These are phyloP conservation scores for Caenorhabditis afra DNA, from an alignment of 2,888 invertebrate genomes.

Conservation along the genomic window DNA sequence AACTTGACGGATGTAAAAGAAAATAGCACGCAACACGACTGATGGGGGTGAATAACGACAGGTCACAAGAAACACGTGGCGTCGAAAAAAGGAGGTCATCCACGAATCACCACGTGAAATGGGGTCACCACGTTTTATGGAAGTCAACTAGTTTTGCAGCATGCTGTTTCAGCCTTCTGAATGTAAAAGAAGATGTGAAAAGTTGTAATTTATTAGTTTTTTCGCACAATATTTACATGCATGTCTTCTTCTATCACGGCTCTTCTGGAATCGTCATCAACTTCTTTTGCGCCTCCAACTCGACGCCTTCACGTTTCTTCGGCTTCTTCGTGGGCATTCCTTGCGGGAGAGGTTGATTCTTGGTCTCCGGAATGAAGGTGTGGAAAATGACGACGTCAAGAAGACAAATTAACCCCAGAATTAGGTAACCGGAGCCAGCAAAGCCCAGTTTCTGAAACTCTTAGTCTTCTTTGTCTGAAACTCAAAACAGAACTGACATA, in stretches of 20 bases:
- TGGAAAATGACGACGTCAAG: constrained; percentile 60
- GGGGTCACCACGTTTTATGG: too few relatives aligned
- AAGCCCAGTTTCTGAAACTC: constrained; percentile 52
- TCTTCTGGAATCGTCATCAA: constrained; percentile 40
- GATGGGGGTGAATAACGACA: too few relatives aligned
- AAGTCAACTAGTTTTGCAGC: too few relatives aligned
- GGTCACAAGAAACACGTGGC: too few relatives aligned
- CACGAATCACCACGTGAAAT: too few relatives aligned
- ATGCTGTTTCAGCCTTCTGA: too few relatives aligned
- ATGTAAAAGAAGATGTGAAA: too few relatives aligned
- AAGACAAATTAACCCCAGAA: constrained; percentile 58
- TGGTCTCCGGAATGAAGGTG: constrained; percentile 68
- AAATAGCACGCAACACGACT: too few relatives aligned
- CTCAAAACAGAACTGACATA: constrained; percentile 53
- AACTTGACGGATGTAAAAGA: too few relatives aligned
- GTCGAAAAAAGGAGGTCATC: too few relatives aligned
- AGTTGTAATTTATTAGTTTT: too few relatives aligned
- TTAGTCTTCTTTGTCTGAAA: not conserved
- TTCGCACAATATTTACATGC: not conserved
- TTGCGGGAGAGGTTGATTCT: constrained; percentile 61
- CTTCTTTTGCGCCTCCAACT: constrained; percentile 9
- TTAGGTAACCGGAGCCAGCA: constrained; percentile 58
- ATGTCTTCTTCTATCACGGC: not conserved
- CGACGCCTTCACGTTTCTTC: too few relatives aligned
- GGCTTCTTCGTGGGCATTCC: constrained; percentile 48